Conservation (phyloP, 2,113 vertebrate genomes). For the Orthonyx spaldingii region DNA sequence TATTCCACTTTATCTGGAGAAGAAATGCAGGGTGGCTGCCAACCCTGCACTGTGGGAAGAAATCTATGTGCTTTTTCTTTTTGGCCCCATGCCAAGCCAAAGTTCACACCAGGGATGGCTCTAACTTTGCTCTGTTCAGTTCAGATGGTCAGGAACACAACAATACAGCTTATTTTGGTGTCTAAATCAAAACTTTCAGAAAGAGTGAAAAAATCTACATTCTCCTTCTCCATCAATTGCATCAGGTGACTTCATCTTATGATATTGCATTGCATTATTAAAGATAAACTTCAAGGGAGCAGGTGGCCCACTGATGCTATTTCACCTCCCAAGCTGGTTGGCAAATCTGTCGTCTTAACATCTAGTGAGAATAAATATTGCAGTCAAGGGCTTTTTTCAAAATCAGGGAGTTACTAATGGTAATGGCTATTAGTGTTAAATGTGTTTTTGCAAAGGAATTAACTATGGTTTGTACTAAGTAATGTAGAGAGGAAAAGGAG, state of each 20-base stretch:
- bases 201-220: background rate
- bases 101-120: background rate
- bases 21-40: background rate
- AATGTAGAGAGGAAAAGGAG: background rate
- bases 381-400: background rate
- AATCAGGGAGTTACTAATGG: background rate
- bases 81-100: background rate
- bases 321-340: slow-evolving; percentile 28
- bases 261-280: background rate
- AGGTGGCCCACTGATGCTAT: slow-evolving; percentile 6
- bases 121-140: background rate
- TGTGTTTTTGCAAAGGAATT: background rate
- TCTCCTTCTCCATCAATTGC: background rate
- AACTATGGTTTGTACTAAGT: background rate
- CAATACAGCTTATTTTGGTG: background rate
- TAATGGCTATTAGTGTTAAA: background rate
- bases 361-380: slow-evolving; percentile 6
- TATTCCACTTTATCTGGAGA: background rate
- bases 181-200: background rate
- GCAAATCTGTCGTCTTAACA: slow-evolving; percentile 8
- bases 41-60: background rate
- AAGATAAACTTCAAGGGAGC: slow-evolving; percentile 2
- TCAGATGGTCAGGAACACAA: background rate
- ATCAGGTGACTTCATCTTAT: background rate
- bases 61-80: background rate